A percentile compares a stretch with the other conserved stretches of the same genome.
Evolutionary conservation across 1,140 invertebrate species (phyloP).

Genomic region (Lepidurus packardi): DNA sequence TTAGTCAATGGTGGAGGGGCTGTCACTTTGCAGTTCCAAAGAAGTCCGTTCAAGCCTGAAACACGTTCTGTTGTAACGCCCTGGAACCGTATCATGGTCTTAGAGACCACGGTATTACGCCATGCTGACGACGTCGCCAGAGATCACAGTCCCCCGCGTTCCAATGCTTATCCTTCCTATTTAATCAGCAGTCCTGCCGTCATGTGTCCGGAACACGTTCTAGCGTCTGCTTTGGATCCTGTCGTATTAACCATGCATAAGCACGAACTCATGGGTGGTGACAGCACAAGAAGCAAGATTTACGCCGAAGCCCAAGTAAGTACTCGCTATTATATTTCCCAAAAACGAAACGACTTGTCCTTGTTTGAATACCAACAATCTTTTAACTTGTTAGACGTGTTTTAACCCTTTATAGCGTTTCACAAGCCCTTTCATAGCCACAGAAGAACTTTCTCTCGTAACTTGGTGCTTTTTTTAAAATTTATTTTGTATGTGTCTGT

Average conservation of each 20-base stretch:
- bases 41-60: slow-evolving; percentile 80
- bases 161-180: slow-evolving; percentile 26
- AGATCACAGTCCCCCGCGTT: slow-evolving; percentile 27
- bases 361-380: too few relatives aligned
- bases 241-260: slow-evolving; percentile 15
- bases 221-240: not conserved
- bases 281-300: slow-evolving; percentile 12
- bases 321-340: not conserved
- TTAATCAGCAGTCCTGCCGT: slow-evolving; percentile 25
- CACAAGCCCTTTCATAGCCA: too few relatives aligned
- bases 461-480: not conserved
- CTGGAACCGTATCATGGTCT: slow-evolving; percentile 91
- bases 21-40: slow-evolving; percentile 90
- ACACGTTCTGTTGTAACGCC: slow-evolving; percentile 84
- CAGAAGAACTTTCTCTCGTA: too few relatives aligned
- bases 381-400: too few relatives aligned
- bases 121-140: slow-evolving; percentile 55
- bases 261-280: slow-evolving; percentile 16
- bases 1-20: slow-evolving; percentile 98
- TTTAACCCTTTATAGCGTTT: too few relatives aligned
- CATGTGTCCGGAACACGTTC: slow-evolving; percentile 17
- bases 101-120: slow-evolving; percentile 76
- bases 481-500: not conserved
- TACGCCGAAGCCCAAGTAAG: slow-evolving; percentile 7
- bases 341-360: not conserved